Evolutionary conservation across 2,113 vertebrate species (phyloP).

Genomic region (Brienomyrus longianalis): DNA sequence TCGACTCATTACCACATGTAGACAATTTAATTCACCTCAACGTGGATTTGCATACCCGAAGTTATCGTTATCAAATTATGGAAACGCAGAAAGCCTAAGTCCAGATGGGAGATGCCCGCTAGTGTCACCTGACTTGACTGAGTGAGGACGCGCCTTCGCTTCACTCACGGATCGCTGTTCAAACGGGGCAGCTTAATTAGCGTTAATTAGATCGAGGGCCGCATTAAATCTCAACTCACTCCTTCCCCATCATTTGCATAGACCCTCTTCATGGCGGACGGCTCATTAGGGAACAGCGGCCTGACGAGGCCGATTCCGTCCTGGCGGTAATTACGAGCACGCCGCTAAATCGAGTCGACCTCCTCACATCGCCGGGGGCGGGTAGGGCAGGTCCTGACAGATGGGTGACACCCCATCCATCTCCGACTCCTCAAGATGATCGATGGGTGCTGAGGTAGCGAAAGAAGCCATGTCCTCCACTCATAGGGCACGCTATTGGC

Average conservation of each 20-base stretch:
- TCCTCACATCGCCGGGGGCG: conserved; percentile 33
- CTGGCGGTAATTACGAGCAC: conserved; percentile 39
- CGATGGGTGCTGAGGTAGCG: conserved; percentile 25
- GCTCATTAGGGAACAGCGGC: conserved; percentile 32
- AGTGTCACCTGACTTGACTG: not conserved
- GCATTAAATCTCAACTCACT: conserved; percentile 28
- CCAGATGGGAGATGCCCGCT: not conserved
- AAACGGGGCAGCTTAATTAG: conserved; percentile 24
- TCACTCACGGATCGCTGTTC: conserved; percentile 25
- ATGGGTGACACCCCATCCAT: conserved; percentile 28
- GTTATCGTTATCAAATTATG: not conserved
- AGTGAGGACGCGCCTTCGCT: not conserved
- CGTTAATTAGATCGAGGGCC: conserved; percentile 43
- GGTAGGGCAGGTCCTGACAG: not conserved
- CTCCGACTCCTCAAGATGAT: conserved; percentile 20
- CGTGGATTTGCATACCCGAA: not conserved
- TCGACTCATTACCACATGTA: not conserved
- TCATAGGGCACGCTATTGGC: conserved; percentile 13
- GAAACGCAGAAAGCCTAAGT: not conserved
- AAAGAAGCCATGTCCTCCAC: conserved; percentile 13
- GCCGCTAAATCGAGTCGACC: conserved; percentile 42
- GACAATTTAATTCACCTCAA: not conserved
- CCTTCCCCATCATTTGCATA: conserved; percentile 22
- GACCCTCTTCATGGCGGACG: conserved; percentile 29
- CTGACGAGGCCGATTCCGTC: conserved; percentile 39